phyloP scores from a whole-genome alignment of 2,113 vertebrate genomes.

The Cichladusa arquata region DNA sequence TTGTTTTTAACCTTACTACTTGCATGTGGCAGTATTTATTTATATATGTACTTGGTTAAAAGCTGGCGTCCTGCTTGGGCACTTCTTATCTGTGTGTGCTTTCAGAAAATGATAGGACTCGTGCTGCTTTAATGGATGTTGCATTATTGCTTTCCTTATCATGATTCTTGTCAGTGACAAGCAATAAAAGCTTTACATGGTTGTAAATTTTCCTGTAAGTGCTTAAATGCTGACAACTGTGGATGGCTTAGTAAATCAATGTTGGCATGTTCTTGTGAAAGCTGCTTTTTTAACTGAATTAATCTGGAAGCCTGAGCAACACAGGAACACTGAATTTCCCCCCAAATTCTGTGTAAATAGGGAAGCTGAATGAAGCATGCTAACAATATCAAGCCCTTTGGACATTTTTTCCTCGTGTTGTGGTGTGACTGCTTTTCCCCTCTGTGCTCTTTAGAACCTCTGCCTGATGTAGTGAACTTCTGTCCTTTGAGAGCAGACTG shows the following conservation, averaged over 20 bases:
- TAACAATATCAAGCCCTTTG: neutral
- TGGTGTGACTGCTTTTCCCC: neutral
- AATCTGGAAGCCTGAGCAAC: neutral
- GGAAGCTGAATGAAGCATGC: neutral
- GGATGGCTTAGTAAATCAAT: slow-evolving; percentile 48
- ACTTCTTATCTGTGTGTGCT: neutral
- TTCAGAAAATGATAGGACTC: neutral
- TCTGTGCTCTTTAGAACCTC: neutral
- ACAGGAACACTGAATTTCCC: neutral
- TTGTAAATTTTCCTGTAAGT: slow-evolving; percentile 58
- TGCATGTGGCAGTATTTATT: neutral
- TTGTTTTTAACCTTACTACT: neutral
- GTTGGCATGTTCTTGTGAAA: neutral
- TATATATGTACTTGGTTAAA: neutral
- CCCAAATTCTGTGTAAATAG: neutral
- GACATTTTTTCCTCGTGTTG: neutral
- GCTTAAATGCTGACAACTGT: slow-evolving; percentile 20
- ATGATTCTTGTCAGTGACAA: slow-evolving; percentile 56
- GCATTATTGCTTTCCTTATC: slow-evolving; percentile 46
- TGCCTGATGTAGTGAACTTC: neutral
- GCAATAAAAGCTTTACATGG: slow-evolving; percentile 44
- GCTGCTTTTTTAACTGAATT: neutral
- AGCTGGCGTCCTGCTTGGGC: neutral
- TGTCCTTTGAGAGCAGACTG: neutral
- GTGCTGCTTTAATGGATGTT: neutral